These are phyloP conservation scores for Lepidochrysops patricia DNA, from an alignment of 2,888 invertebrate species.

Conservation along the genomic window DNA sequence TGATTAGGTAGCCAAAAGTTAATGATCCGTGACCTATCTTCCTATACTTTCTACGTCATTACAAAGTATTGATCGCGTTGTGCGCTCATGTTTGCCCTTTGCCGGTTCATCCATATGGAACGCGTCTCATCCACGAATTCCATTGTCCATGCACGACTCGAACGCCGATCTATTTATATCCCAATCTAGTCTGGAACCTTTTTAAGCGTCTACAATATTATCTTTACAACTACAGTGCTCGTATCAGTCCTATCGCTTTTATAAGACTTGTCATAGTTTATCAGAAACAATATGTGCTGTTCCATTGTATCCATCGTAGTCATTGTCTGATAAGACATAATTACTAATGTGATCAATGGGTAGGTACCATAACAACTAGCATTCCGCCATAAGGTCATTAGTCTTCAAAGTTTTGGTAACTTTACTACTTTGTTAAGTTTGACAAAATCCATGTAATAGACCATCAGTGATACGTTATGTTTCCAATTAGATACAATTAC, in stretches of 20 bases:
- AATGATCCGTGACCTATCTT: background rate
- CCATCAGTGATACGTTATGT: too few relatives aligned
- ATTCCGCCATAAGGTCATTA: too few relatives aligned
- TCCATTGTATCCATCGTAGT: background rate
- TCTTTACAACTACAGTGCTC: background rate
- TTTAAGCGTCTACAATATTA: background rate
- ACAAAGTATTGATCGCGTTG: constrained; percentile 27
- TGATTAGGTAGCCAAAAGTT: background rate
- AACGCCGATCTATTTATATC: constrained; percentile 56
- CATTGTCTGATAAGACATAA: background rate
- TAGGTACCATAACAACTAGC: too few relatives aligned
- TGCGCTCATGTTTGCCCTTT: constrained; percentile 51
- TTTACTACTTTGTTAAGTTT: too few relatives aligned
- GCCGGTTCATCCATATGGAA: constrained; percentile 67
- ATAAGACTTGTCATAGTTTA: background rate
- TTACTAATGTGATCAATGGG: background rate
- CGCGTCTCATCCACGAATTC: constrained; percentile 64
- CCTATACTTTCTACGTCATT: background rate
- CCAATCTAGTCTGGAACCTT: constrained; percentile 19
- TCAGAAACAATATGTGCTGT: background rate
- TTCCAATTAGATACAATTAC: too few relatives aligned
- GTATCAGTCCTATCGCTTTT: background rate
- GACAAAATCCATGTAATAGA: too few relatives aligned
- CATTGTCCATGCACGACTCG: constrained; percentile 54
- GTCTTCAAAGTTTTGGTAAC: too few relatives aligned